phyloP scores from a whole-genome alignment of 2,113 vertebrate species.

The Rhombomys opimus region DNA sequence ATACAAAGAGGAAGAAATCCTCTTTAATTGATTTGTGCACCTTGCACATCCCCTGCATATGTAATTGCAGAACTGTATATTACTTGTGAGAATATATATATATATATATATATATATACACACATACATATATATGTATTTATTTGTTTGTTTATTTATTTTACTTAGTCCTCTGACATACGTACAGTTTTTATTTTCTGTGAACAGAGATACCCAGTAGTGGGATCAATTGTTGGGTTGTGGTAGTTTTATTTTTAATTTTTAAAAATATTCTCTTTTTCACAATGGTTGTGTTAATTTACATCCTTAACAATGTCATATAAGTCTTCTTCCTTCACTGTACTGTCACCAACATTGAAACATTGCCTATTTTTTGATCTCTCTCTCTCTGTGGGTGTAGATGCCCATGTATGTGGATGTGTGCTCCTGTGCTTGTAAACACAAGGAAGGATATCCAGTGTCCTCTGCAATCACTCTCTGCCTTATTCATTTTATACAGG shows the following conservation, averaged over 20 bases:
- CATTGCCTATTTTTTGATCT: background rate
- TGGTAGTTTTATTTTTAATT: background rate
- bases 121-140: no score
- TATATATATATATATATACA: no score
- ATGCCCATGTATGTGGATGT: background rate
- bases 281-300: background rate
- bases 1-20: no score
- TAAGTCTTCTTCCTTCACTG: background rate
- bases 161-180: background rate
- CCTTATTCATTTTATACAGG: background rate
- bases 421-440: no score
- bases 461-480: background rate
- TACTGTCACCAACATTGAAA: background rate
- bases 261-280: background rate
- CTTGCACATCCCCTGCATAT: no score
- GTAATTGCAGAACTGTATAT: no score
- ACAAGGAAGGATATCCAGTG: background rate
- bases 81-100: no score
- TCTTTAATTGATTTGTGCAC: no score
- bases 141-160: background rate
- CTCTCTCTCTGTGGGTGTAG: background rate
- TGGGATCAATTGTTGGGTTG: background rate
- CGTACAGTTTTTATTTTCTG: background rate
- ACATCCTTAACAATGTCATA: background rate
- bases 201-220: background rate